These are phyloP conservation scores for Manduca sexta DNA, from an alignment of 1,140 invertebrate genomes.

Conservation along the genomic window DNA sequence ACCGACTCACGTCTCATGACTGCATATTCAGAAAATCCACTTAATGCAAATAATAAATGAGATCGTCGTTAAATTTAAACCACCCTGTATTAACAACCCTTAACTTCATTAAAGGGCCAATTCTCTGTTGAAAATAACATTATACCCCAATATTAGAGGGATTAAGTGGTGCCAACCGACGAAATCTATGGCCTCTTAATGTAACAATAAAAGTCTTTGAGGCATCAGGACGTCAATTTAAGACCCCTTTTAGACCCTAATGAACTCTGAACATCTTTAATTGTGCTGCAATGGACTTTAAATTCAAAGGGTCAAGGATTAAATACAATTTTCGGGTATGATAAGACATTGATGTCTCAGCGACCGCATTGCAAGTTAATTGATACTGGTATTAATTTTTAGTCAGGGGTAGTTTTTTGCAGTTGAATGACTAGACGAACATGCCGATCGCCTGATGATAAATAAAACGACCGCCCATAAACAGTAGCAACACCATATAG, in stretches of 20 bases:
- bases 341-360: no score
- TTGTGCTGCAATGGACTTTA: neutral
- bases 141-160: slow-evolving; percentile 14
- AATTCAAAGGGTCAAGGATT: no score
- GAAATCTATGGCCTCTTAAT: slow-evolving; percentile 1
- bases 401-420: no score
- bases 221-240: neutral
- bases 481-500: no score
- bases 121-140: slow-evolving; percentile 27
- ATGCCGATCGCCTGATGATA: no score
- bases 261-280: slow-evolving; percentile 3
- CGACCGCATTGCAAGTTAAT: no score
- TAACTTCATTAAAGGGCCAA: slow-evolving; percentile 45
- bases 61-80: slow-evolving; percentile 12
- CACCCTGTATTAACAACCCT: slow-evolving; percentile 21
- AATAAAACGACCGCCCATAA: no score
- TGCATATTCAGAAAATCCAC: slow-evolving; percentile 10
- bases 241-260: slow-evolving; percentile 32
- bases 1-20: no score
- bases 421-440: no score
- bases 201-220: slow-evolving; percentile 1
- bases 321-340: no score
- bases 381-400: no score
- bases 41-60: slow-evolving; percentile 28
- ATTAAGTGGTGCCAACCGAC: neutral